Conservation (phyloP, 2,113 vertebrate species). For the Clupea harengus region DNA sequence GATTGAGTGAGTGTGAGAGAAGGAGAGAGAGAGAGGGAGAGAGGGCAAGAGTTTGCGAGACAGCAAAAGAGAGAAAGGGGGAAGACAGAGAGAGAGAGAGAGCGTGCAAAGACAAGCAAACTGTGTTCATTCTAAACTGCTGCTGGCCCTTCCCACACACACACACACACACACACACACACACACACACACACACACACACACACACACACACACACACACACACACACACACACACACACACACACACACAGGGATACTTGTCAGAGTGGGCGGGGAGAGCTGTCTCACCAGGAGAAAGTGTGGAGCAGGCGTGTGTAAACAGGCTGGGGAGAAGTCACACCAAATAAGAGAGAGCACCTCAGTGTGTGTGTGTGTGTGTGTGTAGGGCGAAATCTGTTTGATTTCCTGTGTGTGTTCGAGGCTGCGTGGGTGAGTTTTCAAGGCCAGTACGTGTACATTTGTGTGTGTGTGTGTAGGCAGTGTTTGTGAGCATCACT, state of each 20-base stretch:
- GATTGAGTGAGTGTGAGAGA: background rate
- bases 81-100: too few species aligned
- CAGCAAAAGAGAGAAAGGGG: too few species aligned
- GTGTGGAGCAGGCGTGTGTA: background rate
- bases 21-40: background rate
- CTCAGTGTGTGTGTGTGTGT: background rate
- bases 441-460: background rate
- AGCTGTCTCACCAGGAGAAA: background rate
- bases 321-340: background rate
- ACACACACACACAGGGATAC: slow-evolving; percentile 22
- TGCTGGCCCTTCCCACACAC: background rate
- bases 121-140: background rate
- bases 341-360: background rate
- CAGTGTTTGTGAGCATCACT: background rate
- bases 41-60: background rate
- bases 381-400: background rate
- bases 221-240: slow-evolving; percentile 5
- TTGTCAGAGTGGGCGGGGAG: background rate
- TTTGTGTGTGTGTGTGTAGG: background rate
- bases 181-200: background rate
- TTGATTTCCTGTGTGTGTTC: background rate
- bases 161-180: background rate
- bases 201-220: slow-evolving; percentile 8
- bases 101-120: background rate
- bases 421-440: background rate